Percentiles rank a stretch among this genome's conserved stretches.
Evolutionary conservation across 2,797 vertebrate species (phyloP).

Genomic region (Prionace glauca): DNA sequence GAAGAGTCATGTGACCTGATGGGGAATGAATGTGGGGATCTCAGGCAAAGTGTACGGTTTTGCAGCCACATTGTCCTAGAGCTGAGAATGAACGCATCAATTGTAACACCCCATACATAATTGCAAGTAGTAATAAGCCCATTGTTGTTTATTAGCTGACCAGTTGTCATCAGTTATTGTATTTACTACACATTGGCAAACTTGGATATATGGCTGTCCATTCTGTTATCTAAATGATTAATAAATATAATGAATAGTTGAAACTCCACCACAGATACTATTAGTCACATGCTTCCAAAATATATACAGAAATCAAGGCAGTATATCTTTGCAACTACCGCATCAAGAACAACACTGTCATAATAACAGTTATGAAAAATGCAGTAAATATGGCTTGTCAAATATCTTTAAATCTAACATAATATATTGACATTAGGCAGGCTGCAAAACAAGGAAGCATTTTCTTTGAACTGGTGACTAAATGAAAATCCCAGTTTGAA

Average conservation of each 20-base stretch:
- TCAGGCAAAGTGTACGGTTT: too few species aligned
- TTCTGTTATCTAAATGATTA: neutral
- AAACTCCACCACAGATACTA: neutral
- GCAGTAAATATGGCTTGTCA: neutral
- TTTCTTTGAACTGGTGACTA: neutral
- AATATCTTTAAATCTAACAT: neutral
- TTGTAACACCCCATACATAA: too few species aligned
- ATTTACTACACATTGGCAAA: neutral
- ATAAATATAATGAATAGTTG: neutral
- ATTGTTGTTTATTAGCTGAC: too few species aligned
- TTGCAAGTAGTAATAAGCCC: too few species aligned
- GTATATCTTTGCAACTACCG: neutral
- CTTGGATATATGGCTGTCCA: neutral
- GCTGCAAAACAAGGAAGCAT: neutral
- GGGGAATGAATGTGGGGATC: too few species aligned
- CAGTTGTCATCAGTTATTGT: too few species aligned
- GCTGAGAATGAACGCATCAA: too few species aligned
- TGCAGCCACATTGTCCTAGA: too few species aligned
- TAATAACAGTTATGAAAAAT: neutral
- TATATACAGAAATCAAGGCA: neutral
- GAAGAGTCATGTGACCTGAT: too few species aligned
- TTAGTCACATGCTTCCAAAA: neutral
- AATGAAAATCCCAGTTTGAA: neutral
- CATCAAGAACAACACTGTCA: neutral
- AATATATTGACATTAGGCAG: neutral